phyloP scores from a whole-genome alignment of 2,797 vertebrate genomes.

The Dromococcyx pavoninus region DNA sequence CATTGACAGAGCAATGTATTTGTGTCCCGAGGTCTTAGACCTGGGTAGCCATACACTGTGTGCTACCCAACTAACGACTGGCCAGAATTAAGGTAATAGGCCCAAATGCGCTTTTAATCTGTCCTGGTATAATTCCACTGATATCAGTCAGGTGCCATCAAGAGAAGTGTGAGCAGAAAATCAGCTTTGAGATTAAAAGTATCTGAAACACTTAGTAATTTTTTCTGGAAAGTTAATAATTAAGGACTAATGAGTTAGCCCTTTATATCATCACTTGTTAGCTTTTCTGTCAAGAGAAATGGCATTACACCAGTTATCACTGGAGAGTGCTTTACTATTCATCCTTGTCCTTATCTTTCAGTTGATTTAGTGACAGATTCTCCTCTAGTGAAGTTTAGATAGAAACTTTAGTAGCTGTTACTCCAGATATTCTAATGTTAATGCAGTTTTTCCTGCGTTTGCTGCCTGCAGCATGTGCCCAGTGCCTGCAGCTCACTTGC shows the following conservation, averaged over 20 bases:
- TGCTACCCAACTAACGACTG: not conserved
- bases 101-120: not conserved
- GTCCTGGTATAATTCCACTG: not conserved
- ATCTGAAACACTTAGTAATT: not conserved
- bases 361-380: not conserved
- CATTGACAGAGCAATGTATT: not conserved
- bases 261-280: not conserved
- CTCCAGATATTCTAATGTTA: not conserved
- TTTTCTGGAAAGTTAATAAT: conserved; percentile 28
- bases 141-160: not conserved
- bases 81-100: not conserved
- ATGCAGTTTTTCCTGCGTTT: not conserved
- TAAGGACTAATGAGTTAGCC: not conserved
- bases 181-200: not conserved
- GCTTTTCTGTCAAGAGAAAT: not conserved
- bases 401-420: not conserved
- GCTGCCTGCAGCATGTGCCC: conserved; percentile 17
- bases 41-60: not conserved
- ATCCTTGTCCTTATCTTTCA: not conserved
- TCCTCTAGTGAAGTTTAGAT: not conserved
- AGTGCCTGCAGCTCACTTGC: conserved; percentile 33
- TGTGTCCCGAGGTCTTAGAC: not conserved
- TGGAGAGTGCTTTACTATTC: not conserved
- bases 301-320: not conserved
- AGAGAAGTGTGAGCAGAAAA: not conserved